These are phyloP conservation scores for Linhomoeus sp. DNA, from an alignment of 2,888 invertebrate species.

Conservation along the genomic window DNA sequence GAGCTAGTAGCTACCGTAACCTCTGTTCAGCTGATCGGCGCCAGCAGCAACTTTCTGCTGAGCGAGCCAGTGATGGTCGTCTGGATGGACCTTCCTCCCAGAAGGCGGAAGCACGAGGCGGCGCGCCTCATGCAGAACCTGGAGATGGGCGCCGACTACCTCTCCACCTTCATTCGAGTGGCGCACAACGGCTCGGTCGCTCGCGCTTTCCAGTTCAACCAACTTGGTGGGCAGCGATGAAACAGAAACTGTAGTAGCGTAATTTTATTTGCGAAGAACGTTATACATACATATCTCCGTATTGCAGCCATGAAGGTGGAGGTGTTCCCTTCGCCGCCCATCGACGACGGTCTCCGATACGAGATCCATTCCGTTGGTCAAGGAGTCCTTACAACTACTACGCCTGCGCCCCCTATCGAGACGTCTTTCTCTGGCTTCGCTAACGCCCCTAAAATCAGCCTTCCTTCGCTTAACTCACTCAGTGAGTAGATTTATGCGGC, in stretches of 20 bases:
- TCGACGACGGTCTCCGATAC: background rate
- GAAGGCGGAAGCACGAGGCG: background rate
- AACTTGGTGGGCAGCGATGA: background rate
- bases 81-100: background rate
- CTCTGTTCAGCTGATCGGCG: background rate
- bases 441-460: too few species aligned
- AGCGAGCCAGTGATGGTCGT: background rate
- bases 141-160: slow-evolving; percentile 13
- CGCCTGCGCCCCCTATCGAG: background rate
- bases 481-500: too few species aligned
- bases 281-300: background rate
- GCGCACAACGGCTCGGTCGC: too few species aligned
- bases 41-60: background rate
- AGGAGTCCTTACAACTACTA: too few species aligned
- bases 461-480: too few species aligned
- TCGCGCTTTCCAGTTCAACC: background rate
- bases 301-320: background rate
- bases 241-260: background rate
- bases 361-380: too few species aligned
- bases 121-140: slow-evolving; percentile 14
- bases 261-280: background rate
- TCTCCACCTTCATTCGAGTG: slow-evolving; percentile 10
- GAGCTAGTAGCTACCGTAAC: too few species aligned
- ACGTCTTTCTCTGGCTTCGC: background rate
- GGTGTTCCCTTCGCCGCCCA: background rate